Evolutionary conservation across 1,140 invertebrate species (phyloP).

Genomic region (Anthonomus grandis): DNA sequence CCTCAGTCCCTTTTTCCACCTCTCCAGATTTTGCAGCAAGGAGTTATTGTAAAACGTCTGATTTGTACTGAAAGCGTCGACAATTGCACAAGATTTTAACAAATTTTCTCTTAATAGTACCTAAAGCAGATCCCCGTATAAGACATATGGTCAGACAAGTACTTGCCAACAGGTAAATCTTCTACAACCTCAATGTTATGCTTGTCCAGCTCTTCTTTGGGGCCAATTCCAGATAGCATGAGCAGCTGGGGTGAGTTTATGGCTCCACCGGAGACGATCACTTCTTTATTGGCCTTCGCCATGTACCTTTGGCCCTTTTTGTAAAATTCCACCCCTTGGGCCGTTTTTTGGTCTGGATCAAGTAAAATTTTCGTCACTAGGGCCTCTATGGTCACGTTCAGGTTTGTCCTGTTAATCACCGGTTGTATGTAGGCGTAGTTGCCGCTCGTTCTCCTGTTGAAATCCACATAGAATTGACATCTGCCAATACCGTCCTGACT

Average conservation of each 20-base stretch:
- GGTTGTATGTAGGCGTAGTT: conserved; percentile 5
- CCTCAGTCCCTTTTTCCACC: background rate
- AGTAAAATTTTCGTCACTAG: conserved; percentile 3
- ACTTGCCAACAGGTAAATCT: conserved; percentile 54
- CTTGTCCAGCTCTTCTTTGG: conserved; percentile 54
- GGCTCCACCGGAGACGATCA: conserved; percentile 71
- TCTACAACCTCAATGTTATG: conserved; percentile 45
- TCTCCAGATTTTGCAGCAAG: background rate
- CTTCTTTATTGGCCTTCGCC: conserved; percentile 59
- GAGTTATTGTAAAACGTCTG: background rate
- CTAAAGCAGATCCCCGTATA: conserved; percentile 22
- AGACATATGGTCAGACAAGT: conserved; percentile 54
- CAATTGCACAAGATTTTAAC: background rate
- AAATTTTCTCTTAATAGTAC: background rate
- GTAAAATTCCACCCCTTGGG: conserved; percentile 68
- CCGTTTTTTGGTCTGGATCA: conserved; percentile 57
- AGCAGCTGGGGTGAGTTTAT: conserved; percentile 73
- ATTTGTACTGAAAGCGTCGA: background rate
- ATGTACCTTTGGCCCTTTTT: conserved; percentile 49
- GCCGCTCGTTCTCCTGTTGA: conserved; percentile 37
- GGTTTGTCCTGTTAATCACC: conserved; percentile 11
- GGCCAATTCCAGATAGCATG: conserved; percentile 71
- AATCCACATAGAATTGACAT: conserved; percentile 8
- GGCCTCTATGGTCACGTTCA: conserved; percentile 30
- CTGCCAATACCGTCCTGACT: conserved; percentile 34